phyloP scores from a whole-genome alignment of 2,113 vertebrate species.

The Procapra przewalskii region DNA sequence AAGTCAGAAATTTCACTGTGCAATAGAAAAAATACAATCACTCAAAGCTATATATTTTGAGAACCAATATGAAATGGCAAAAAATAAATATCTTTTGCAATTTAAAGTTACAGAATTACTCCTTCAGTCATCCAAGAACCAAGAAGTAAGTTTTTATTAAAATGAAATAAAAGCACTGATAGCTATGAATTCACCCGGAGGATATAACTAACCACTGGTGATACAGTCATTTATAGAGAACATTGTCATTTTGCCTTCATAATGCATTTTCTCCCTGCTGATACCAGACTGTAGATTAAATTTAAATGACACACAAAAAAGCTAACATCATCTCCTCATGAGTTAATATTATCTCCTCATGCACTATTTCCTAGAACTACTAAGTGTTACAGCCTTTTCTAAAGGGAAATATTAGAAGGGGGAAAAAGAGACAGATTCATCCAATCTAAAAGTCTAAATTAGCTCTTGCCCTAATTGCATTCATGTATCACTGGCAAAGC shows the following conservation, averaged over 20 bases:
- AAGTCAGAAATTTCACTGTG: constrained; percentile 2
- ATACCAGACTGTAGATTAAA: constrained; percentile 28
- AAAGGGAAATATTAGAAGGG: neutral
- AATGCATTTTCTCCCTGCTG: constrained; percentile 42
- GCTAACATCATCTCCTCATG: constrained; percentile 16
- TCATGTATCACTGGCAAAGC: neutral
- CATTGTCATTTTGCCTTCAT: constrained; percentile 19
- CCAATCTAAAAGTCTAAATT: constrained; percentile 6
- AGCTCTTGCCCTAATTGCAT: neutral
- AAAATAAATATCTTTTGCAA: neutral
- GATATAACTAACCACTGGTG: neutral
- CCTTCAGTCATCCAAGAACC: neutral
- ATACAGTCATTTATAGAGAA: constrained; percentile 17
- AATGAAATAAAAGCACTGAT: constrained; percentile 23
- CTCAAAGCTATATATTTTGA: constrained; percentile 1
- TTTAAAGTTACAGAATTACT: neutral
- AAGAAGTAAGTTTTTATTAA: constrained; percentile 42
- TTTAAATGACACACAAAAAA: constrained; percentile 49
- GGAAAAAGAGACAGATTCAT: neutral
- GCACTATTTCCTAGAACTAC: constrained; percentile 21
- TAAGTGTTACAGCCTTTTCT: constrained; percentile 1
- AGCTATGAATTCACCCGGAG: neutral
- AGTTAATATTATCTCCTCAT: constrained; percentile 25
- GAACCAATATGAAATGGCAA: neutral
- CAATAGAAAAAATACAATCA: neutral